phyloP scores from a whole-genome alignment of 2,113 vertebrate genomes.

The Lichenostomus cassidix region DNA sequence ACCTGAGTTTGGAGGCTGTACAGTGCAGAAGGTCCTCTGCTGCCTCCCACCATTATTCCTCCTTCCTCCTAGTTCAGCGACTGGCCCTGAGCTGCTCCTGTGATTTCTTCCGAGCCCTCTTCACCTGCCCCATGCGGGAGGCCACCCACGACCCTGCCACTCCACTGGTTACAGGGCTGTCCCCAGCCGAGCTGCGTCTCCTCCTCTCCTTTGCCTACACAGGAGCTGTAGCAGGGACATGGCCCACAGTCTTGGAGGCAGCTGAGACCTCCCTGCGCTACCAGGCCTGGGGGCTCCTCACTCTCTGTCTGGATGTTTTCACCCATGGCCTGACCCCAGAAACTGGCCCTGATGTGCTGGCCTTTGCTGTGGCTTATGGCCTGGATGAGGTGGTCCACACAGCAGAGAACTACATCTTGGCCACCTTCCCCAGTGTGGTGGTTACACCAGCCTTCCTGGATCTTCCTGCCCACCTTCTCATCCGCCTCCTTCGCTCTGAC shows the following conservation, averaged over 20 bases:
- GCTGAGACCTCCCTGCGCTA: conserved; percentile 83
- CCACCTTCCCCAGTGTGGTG: conserved; percentile 82
- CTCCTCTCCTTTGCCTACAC: conserved; percentile 84
- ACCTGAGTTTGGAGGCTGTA: background rate
- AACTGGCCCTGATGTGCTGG: conserved; percentile 79
- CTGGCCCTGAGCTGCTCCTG: conserved; percentile 85
- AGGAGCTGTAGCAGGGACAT: conserved; percentile 76
- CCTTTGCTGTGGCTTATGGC: conserved; percentile 79
- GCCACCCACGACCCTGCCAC: conserved; percentile 70
- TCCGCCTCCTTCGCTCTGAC: conserved; percentile 76
- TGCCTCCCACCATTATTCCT: background rate
- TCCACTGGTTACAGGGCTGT: conserved; percentile 62
- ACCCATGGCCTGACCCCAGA: conserved; percentile 70
- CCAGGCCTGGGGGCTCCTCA: conserved; percentile 82
- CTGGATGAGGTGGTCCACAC: conserved; percentile 73
- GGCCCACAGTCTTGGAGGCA: conserved; percentile 82
- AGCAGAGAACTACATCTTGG: conserved; percentile 81
- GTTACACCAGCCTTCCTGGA: conserved; percentile 79
- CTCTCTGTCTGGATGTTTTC: conserved; percentile 82
- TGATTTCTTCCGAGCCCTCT: conserved; percentile 90
- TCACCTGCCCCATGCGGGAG: conserved; percentile 89
- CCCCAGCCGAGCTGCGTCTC: conserved; percentile 73
- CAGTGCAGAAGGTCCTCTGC: background rate
- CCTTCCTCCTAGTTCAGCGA: conserved; percentile 79
- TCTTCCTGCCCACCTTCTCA: conserved; percentile 75